Evolutionary conservation across 2,113 vertebrate genomes (phyloP), one percentile per base, ranked within the genome.

Genomic region (Cyprinodon variegatus): DNA sequence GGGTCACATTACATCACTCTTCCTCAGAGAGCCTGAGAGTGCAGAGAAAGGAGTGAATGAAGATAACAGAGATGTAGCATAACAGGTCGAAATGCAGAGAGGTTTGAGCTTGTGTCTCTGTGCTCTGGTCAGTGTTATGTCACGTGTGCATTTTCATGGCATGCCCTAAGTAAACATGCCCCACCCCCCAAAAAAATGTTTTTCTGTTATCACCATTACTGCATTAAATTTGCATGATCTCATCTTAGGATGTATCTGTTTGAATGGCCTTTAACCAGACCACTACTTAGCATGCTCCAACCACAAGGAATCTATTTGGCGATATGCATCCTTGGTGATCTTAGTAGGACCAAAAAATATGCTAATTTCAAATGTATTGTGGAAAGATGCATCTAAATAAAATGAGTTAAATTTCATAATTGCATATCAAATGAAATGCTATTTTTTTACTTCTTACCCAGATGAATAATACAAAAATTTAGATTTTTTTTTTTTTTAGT

Each of bases 61-160:
- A 74, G 41, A 68, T 78, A 73, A 89, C 87, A 83, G 94, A 92
- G 84, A 94, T 95, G 94, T 95, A 95, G 94, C 94, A 94, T 93
- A 91, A 91, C 91, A 94, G 93, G 86, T 74, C 71, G 89, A 84
- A 83, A 84, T 76, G 80, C 76, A 86, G 83, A 85, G 78, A 65
- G 78, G 81, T 85, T 61, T 82, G 72, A 61, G 80, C 83, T 88
- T 8, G 78, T 78, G 81, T 90, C 83, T 87, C 86, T 77, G 78
- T 86, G 84, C 76, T 29, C 17, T 61, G 61, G 60, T 68, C 53
- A 69, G 75, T 81, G 85, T 86, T 88, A 57, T 84, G 80, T 86
- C 87, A 76, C 75, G 48, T 85, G 76, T 88, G 81, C 87, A 38
- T 82, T 78, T 88, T 65, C 12, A 74, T 86, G 83, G 86, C 78